These are phyloP conservation scores for Hydrozoanthus gracilis DNA, from an alignment of 92 coral and sea anemone species.

Conservation along the genomic window DNA sequence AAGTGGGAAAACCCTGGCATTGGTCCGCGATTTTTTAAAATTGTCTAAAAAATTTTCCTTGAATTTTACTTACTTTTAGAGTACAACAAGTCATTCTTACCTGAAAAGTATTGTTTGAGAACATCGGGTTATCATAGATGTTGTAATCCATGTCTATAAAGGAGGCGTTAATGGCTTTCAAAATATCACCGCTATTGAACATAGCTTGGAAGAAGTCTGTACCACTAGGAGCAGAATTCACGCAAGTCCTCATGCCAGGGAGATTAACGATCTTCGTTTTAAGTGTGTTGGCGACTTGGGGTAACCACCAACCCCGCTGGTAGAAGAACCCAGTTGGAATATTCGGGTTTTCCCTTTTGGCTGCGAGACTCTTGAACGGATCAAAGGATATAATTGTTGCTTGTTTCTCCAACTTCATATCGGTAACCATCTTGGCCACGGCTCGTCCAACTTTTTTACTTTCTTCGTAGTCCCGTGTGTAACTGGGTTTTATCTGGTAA, in stretches of 20 bases:
- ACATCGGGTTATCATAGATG: conserved; percentile 71
- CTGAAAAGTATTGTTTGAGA: conserved; percentile 76
- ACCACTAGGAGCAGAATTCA: conserved; percentile 58
- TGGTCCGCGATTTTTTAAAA: no score
- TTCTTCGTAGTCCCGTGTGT: conserved; percentile 61
- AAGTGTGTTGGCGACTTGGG: conserved; percentile 33
- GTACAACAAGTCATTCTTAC: neutral
- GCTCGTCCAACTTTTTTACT: conserved; percentile 76
- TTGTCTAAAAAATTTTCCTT: no score
- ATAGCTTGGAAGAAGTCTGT: conserved; percentile 66
- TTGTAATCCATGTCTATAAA: conserved; percentile 87
- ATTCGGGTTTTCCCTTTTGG: conserved; percentile 59
- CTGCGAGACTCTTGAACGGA: conserved; percentile 81
- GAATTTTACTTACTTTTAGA: no score
- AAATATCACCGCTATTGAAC: conserved; percentile 69
- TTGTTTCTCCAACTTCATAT: conserved; percentile 66
- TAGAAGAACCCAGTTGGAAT: conserved; percentile 77
- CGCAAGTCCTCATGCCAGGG: conserved; percentile 70
- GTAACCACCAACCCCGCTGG: conserved; percentile 63
- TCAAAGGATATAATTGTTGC: conserved; percentile 85
- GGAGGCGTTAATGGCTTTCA: conserved; percentile 76
- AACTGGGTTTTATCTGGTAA: conserved; percentile 82
- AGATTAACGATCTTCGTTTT: conserved; percentile 49
- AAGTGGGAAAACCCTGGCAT: no score
- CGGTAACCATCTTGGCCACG: conserved; percentile 82